Conservation (phyloP, 2,113 vertebrate genomes). For the Apistogramma diplotaenia region DNA sequence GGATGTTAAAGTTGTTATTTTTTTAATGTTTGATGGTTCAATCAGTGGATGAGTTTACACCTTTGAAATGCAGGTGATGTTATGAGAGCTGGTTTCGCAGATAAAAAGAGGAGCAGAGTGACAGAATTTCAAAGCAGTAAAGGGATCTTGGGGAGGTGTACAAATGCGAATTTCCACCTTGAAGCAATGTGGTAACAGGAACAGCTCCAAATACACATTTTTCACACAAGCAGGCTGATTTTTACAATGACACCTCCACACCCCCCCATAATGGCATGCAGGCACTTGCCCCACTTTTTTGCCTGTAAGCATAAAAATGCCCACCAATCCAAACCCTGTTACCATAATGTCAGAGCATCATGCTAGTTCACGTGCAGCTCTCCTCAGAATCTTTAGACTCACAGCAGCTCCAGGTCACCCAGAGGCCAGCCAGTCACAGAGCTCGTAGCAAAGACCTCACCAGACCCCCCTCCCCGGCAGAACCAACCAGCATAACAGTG, state of each 20-base stretch:
- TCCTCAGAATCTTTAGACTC: slow-evolving; percentile 49
- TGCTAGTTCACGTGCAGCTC: slow-evolving; percentile 15
- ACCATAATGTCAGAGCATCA: slow-evolving; percentile 26
- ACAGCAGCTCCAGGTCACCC: slow-evolving; percentile 52
- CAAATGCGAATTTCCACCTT: slow-evolving; percentile 38
- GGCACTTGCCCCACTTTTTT: slow-evolving; percentile 41
- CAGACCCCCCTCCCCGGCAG: slow-evolving; percentile 67
- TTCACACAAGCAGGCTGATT: background rate
- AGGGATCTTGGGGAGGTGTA: slow-evolving; percentile 34
- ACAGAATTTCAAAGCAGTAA: background rate
- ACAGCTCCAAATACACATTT: background rate
- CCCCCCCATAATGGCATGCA: background rate
- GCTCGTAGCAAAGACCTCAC: slow-evolving; percentile 43
- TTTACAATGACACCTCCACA: background rate
- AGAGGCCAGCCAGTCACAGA: slow-evolving; percentile 63
- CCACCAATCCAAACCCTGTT: background rate
- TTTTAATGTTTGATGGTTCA: background rate
- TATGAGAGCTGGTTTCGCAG: background rate
- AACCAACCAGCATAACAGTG: slow-evolving; percentile 56
- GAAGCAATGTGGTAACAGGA: slow-evolving; percentile 16
- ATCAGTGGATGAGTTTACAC: background rate
- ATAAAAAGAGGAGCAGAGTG: background rate
- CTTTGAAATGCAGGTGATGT: background rate
- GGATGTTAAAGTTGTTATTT: background rate
- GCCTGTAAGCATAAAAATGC: slow-evolving; percentile 10